These are phyloP conservation scores for Neopelma chrysocephalum DNA, from an alignment of 2,797 vertebrate species.

Conservation along the genomic window DNA sequence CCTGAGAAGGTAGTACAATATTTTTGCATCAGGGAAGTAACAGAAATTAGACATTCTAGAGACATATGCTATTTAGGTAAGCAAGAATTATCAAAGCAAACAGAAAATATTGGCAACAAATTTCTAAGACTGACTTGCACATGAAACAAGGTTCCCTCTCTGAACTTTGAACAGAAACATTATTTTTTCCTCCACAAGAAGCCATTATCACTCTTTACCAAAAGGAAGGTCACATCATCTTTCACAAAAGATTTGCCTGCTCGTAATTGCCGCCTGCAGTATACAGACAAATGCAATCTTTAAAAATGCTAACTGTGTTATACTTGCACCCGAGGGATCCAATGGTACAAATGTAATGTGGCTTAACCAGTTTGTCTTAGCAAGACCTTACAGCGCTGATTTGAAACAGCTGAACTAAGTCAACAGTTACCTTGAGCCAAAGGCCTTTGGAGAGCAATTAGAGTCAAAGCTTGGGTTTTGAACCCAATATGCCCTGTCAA, in stretches of 20 bases:
- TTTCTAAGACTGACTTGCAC: slow-evolving; percentile 27
- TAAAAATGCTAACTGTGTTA: slow-evolving; percentile 82
- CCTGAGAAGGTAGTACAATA: background rate
- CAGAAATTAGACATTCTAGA: slow-evolving; percentile 5
- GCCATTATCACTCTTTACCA: slow-evolving; percentile 74
- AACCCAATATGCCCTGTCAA: slow-evolving; percentile 83
- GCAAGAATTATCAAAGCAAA: background rate
- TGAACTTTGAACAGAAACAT: slow-evolving; percentile 69
- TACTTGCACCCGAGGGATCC: slow-evolving; percentile 75
- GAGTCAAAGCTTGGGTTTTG: slow-evolving; percentile 81
- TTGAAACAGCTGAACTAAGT: slow-evolving; percentile 88
- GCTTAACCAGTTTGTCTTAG: slow-evolving; percentile 83
- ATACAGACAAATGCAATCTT: slow-evolving; percentile 77
- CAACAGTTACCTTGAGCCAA: slow-evolving; percentile 87
- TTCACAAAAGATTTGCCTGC: slow-evolving; percentile 78
- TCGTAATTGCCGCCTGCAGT: slow-evolving; percentile 76
- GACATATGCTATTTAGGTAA: slow-evolving; percentile 4
- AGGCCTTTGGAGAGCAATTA: slow-evolving; percentile 86
- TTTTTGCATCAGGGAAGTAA: background rate
- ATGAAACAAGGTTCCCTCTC: slow-evolving; percentile 21
- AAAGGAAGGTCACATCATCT: slow-evolving; percentile 72
- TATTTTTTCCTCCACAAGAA: slow-evolving; percentile 72
- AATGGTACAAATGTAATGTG: slow-evolving; percentile 76
- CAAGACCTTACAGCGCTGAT: slow-evolving; percentile 79
- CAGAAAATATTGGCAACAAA: background rate